Evolutionary conservation across 2,113 vertebrate genomes (phyloP).

Genomic region (Ranitomeya imitator): DNA sequence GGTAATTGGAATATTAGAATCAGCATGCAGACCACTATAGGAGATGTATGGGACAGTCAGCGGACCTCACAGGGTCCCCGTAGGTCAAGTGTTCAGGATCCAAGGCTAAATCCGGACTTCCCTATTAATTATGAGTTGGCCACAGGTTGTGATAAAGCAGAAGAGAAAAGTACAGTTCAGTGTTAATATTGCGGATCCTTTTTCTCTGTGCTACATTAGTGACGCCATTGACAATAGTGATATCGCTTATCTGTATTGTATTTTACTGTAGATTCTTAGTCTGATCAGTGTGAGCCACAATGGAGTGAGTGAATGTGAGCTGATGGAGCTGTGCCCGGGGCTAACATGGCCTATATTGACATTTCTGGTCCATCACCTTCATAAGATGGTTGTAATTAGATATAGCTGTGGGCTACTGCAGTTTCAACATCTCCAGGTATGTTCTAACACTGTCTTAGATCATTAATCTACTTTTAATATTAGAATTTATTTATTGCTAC

Average conservation of each 20-base stretch:
- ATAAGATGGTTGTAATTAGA: constrained; percentile 81
- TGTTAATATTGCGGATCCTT: background rate
- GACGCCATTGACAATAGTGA: background rate
- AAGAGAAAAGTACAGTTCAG: too few relatives aligned
- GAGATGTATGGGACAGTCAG: too few relatives aligned
- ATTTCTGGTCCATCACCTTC: constrained; percentile 78
- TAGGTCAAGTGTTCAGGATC: too few relatives aligned
- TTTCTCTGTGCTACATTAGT: background rate
- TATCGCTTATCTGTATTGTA: background rate
- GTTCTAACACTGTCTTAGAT: background rate
- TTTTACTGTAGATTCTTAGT: constrained; percentile 81
- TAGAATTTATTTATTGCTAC: background rate
- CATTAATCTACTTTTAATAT: background rate
- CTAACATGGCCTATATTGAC: constrained; percentile 77
- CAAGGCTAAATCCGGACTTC: too few relatives aligned
- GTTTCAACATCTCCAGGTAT: constrained; percentile 91
- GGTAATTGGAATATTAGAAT: too few relatives aligned
- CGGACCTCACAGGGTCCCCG: too few relatives aligned
- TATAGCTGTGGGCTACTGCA: constrained; percentile 89
- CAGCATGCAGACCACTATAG: too few relatives aligned
- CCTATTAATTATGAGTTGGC: too few relatives aligned
- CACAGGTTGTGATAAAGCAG: too few relatives aligned
- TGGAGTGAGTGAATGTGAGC: constrained; percentile 90
- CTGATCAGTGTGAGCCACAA: constrained; percentile 90
- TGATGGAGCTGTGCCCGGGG: constrained; percentile 85